Percentiles rank a stretch among this genome's conserved stretches.
Evolutionary conservation across 2,113 vertebrate species (phyloP).

Genomic region (Gnathonemus echidnorhynchus): DNA sequence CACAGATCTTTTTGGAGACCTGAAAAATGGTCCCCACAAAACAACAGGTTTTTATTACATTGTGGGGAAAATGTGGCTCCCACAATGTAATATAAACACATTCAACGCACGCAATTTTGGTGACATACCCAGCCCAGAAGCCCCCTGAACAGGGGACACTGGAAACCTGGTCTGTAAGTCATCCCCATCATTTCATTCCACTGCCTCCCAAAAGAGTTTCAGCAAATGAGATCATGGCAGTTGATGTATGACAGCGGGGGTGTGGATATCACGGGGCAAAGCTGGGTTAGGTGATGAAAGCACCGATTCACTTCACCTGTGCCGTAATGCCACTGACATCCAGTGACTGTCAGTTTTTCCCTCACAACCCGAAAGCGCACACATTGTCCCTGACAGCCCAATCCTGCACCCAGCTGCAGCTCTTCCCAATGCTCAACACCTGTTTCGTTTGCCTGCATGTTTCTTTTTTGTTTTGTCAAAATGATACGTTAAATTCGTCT

Average conservation of each 20-base stretch:
- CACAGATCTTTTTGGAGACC: too few species aligned
- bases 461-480: not conserved
- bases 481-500: too few species aligned
- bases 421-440: not conserved
- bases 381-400: not conserved
- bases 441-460: not conserved
- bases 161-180: not conserved
- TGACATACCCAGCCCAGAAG: not conserved
- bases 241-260: not conserved
- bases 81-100: too few species aligned
- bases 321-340: not conserved
- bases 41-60: too few species aligned
- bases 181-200: not conserved
- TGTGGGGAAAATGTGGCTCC: too few species aligned
- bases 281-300: not conserved
- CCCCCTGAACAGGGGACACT: not conserved
- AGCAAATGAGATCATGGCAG: not conserved
- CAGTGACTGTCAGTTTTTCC: not conserved
- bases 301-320: not conserved
- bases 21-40: too few species aligned
- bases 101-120: not conserved
- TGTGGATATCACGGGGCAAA: not conserved
- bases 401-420: not conserved
- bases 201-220: not conserved
- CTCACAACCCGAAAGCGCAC: not conserved